phyloP scores from a whole-genome alignment of 2,888 invertebrate genomes.

The Stomorhina lunata region DNA sequence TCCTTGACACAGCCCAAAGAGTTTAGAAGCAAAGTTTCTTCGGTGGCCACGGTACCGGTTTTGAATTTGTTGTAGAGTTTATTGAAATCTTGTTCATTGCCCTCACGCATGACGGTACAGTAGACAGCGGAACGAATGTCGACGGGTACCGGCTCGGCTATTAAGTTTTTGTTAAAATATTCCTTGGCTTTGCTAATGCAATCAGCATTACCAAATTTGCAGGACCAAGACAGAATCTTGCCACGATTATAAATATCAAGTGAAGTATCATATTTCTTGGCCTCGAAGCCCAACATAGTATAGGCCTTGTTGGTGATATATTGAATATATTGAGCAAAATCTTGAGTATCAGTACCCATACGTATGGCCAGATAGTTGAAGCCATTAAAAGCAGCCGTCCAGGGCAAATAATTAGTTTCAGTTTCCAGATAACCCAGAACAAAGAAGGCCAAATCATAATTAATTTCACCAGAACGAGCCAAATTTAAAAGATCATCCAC shows the following conservation, averaged over 20 bases:
- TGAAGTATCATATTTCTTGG: conserved; percentile 80
- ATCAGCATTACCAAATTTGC: conserved; percentile 82
- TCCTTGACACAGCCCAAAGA: conserved; percentile 86
- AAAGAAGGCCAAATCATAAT: conserved; percentile 84
- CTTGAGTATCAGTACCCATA: conserved; percentile 71
- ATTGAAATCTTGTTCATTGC: conserved; percentile 83
- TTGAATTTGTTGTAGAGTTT: conserved; percentile 84
- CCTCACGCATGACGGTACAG: conserved; percentile 86
- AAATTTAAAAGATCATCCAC: conserved; percentile 90
- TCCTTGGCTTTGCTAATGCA: conserved; percentile 81
- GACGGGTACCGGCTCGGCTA: conserved; percentile 79
- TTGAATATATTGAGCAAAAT: conserved; percentile 79
- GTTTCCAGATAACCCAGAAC: conserved; percentile 85
- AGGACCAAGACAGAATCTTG: conserved; percentile 84
- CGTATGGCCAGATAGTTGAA: conserved; percentile 77
- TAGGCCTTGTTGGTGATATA: conserved; percentile 81
- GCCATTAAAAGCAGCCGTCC: conserved; percentile 84
- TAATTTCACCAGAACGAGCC: conserved; percentile 84
- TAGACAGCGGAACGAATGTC: conserved; percentile 87
- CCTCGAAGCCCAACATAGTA: conserved; percentile 80
- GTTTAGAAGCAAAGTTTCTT: conserved; percentile 84
- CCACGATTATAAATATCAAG: conserved; percentile 83
- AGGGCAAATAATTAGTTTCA: conserved; percentile 88
- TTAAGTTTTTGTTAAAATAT: conserved; percentile 76
- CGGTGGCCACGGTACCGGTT: conserved; percentile 84